Conservation (phyloP, 35 echinoderm and acorn worm species). For the Patiria miniata region DNA sequence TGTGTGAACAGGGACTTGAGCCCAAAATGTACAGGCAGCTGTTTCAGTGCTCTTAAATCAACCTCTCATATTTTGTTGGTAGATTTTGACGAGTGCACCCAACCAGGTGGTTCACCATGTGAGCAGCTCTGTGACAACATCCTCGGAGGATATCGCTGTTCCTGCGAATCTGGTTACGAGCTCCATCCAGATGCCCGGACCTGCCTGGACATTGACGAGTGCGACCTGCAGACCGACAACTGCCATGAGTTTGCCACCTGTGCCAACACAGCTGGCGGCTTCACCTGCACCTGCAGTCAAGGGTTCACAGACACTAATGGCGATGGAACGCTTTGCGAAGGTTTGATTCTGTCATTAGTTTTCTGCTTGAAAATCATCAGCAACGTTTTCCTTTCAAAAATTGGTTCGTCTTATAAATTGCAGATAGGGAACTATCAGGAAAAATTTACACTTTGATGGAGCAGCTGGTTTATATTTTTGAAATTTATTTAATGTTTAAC, state of each 20-base stretch:
- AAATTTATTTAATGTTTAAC: too few relatives aligned
- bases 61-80: not conserved
- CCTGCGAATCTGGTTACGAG: slow-evolving; percentile 59
- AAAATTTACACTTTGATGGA: too few relatives aligned
- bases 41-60: too few relatives aligned
- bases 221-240: slow-evolving; percentile 19
- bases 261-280: slow-evolving; percentile 54
- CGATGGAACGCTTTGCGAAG: slow-evolving; percentile 35
- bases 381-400: too few relatives aligned
- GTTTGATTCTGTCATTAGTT: not conserved
- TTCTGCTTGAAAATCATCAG: too few relatives aligned
- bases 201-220: slow-evolving; percentile 61
- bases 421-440: too few relatives aligned
- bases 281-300: slow-evolving; percentile 42
- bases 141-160: slow-evolving; percentile 56
- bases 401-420: too few relatives aligned
- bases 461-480: too few relatives aligned
- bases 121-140: slow-evolving; percentile 77
- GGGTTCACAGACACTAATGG: slow-evolving; percentile 31
- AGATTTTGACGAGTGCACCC: slow-evolving; percentile 88
- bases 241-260: slow-evolving; percentile 41
- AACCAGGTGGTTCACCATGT: slow-evolving; percentile 48
- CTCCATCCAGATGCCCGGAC: slow-evolving; percentile 52
- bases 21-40: too few relatives aligned
- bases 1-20: too few relatives aligned